Base-by-base conservation (phyloP, 2,113 vertebrate genomes). In the Actenoides lindsayi region DNA sequence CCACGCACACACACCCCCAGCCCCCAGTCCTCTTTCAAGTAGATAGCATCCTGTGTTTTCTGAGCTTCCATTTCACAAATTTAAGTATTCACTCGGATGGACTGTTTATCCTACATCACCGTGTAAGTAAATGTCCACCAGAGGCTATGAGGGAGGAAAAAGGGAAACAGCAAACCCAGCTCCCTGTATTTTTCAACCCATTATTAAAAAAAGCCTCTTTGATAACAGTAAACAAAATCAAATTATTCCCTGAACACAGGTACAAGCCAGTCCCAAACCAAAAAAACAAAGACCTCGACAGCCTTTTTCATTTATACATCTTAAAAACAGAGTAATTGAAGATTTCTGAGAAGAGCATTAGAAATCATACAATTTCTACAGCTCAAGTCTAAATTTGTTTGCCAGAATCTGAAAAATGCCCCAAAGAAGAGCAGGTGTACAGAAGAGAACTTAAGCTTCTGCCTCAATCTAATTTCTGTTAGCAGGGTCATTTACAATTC, bases 321-420 rank as follows among this genome's bases (percentile, higher is more conserved):
- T 82, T 83, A 51, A 75, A 62, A 86, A 85, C 17, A 74, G 42
- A 44, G 25, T 92, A 94, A 64, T 75, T 94, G 68, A 90, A 44
- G 64, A 44, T 70, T 89, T 78, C 24, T 81, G 83, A 70, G 37
- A 41, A 51, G 24, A 48, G 50, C 16, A 54, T 42, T 70, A 68
- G 31, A 46, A 77, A 80, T 48, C 7, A 4, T 17, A 71, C 31
- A 60, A 91, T 89, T 88, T 92, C 24, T 77, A 12, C 39, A 75
- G 56, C 59, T 93, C 16, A 76, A 41, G 79, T 91, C 60, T 74
- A 59, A 63, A 78, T 95, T 95, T 80, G 63, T 96, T 96, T 94
- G 50, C 88, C 76, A 57, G 78, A 95, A 74, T 67, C 78, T 69
- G 67, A 82, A 94, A 96, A 96, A 83, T 94, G 63, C 53, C 73